Evolutionary conservation across 2,113 vertebrate species (phyloP).

Genomic region (Anolis carolinensis): DNA sequence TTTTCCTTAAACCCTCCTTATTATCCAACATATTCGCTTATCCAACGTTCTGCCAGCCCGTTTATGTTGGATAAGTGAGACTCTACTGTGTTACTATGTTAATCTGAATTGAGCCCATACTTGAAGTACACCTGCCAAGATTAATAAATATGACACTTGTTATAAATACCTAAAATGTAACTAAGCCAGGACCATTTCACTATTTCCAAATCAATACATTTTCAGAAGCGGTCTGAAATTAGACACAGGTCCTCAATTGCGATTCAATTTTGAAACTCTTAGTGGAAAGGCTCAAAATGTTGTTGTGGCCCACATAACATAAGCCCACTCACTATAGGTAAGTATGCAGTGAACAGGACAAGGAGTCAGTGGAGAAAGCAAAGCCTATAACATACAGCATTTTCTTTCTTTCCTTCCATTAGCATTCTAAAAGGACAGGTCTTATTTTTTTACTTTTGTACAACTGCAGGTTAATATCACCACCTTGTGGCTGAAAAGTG

Average conservation of each 20-base stretch:
- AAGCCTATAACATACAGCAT: background rate
- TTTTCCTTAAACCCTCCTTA: no score
- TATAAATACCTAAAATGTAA: background rate
- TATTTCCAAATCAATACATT: constrained; percentile 39
- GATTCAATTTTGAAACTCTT: background rate
- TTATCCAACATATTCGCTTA: no score
- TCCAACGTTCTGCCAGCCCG: no score
- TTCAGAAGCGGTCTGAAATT: constrained; percentile 9
- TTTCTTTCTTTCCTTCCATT: background rate
- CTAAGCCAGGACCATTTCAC: background rate
- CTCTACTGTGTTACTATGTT: no score
- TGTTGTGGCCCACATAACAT: background rate
- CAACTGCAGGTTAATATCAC: constrained; percentile 44
- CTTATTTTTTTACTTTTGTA: background rate
- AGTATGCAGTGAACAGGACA: constrained; percentile 25
- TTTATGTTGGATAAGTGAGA: no score
- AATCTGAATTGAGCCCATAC: background rate
- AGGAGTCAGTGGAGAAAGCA: constrained; percentile 29
- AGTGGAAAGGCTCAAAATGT: background rate
- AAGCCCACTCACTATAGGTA: background rate
- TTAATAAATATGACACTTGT: no score
- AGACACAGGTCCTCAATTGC: background rate
- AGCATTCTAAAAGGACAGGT: background rate
- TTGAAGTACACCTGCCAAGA: background rate
- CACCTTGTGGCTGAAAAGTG: constrained; percentile 47